phyloP scores from a whole-genome alignment of 2,888 invertebrate species.

The Rotaria macrura region DNA sequence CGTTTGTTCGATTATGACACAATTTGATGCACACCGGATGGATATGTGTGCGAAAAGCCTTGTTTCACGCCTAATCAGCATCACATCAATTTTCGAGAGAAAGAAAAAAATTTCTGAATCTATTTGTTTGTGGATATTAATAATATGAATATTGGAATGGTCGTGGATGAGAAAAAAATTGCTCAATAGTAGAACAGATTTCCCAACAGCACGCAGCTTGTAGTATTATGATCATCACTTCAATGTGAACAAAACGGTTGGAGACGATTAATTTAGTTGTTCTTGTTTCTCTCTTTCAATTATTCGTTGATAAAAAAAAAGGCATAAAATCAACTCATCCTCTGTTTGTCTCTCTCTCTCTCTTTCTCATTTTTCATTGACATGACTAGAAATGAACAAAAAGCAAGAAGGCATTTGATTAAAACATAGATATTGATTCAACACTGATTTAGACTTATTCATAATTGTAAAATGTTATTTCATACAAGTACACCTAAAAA shows the following conservation, averaged over 20 bases:
- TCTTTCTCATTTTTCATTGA: neutral
- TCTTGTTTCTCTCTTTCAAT: neutral
- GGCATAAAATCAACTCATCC: neutral
- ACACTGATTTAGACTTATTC: neutral
- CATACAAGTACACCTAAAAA: neutral
- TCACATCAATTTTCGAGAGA: neutral
- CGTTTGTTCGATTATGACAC: neutral
- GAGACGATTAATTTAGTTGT: neutral
- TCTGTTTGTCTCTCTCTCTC: neutral
- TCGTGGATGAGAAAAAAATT: neutral
- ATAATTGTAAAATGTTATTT: neutral
- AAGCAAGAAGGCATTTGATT: neutral
- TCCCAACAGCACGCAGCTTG: neutral
- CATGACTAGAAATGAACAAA: neutral
- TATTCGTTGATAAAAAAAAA: neutral
- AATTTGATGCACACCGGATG: slow-evolving; percentile 1
- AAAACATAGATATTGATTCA: neutral
- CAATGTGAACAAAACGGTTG: neutral
- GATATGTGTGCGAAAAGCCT: neutral
- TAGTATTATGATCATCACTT: neutral
- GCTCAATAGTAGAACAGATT: neutral
- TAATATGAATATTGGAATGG: neutral
- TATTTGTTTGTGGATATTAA: neutral
- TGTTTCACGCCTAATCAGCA: slow-evolving; percentile 12
- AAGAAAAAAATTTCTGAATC: neutral